Evolutionary conservation across 2,113 vertebrate species (phyloP), one percentile per base, ranked within the genome.

Genomic region (Muntiacus reevesi): DNA sequence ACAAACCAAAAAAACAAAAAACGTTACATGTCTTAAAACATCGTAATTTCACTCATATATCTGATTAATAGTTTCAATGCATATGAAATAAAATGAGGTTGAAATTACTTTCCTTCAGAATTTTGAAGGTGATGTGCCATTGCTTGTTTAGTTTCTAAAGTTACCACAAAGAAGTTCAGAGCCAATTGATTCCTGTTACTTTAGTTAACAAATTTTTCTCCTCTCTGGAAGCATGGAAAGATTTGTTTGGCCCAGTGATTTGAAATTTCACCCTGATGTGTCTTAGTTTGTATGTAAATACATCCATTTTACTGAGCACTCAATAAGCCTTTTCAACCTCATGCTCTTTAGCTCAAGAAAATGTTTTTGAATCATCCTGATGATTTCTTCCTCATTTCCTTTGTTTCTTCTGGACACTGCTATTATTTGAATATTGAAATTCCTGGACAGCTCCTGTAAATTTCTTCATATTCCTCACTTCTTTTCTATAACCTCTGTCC

Each of bases 31-130:
- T 86, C 76, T 94, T 95, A 89, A 91, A 96, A 60, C 43, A 84
- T 27, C 1, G 14, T 60, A 60, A 43, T 90, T 94, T 89, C 89
- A 52, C 64, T 89, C 30, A 81, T 81, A 52, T 30, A 64, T 30
- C 25, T 79, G 15, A 85, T 59, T 21, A 55, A 95, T 91, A 93
- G 28, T 87, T 90, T 90, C n/a, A 57, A 83, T 45, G n/a, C 5
- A 76, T 25, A 59, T 83, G 60, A 36, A 90, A 95, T 87, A 87
- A 17, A 81, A 96, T 86, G 8, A 36, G 7, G 43, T 19, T 93
- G 50, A 95, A 90, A 96, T 67, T 93, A 82, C 57, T 90, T 90
- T 82, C 27, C 27, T 71, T 92, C 14, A 92, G n/a, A 94, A 89
- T 82, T 85, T 64, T 89, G 43, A 87, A 94, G 71, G 82, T 60